phyloP scores from a whole-genome alignment of 2,797 vertebrate genomes.

The Esox masquinongy region DNA sequence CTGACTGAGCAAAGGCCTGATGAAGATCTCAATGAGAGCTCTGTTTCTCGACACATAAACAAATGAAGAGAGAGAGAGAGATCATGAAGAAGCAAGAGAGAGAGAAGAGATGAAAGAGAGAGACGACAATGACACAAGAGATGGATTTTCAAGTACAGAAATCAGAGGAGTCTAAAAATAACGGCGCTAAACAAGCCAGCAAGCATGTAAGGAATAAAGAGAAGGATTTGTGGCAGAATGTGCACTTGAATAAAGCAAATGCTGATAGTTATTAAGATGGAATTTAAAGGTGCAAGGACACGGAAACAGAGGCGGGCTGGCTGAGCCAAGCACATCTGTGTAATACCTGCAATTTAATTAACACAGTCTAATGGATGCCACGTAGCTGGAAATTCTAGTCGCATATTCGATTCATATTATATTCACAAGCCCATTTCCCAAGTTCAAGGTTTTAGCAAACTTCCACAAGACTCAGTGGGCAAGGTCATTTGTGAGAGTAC shows the following conservation, averaged over 20 bases:
- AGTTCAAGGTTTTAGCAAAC: slow-evolving; percentile 18
- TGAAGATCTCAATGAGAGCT: slow-evolving; percentile 6
- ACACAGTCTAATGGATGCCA: slow-evolving; percentile 51
- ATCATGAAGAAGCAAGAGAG: slow-evolving; percentile 26
- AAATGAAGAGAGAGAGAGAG: slow-evolving; percentile 28
- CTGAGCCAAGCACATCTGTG: slow-evolving; percentile 51
- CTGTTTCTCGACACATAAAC: slow-evolving; percentile 8
- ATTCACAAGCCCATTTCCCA: slow-evolving; percentile 38
- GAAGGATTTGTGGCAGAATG: slow-evolving; percentile 32
- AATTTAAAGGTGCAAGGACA: slow-evolving; percentile 23
- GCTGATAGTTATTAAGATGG: slow-evolving; percentile 37
- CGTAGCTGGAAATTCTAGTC: slow-evolving; percentile 54
- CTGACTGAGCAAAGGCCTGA: slow-evolving; percentile 18
- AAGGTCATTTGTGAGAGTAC: not conserved
- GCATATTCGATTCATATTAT: slow-evolving; percentile 28
- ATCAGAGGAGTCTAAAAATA: slow-evolving; percentile 66
- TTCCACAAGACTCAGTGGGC: not conserved
- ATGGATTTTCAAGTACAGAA: slow-evolving; percentile 44
- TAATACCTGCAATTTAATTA: slow-evolving; percentile 60
- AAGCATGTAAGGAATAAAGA: slow-evolving; percentile 51
- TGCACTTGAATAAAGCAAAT: slow-evolving; percentile 12
- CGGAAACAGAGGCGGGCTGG: not conserved
- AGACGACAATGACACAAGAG: slow-evolving; percentile 36
- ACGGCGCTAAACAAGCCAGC: slow-evolving; percentile 38
- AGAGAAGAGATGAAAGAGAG: slow-evolving; percentile 26